Evolutionary conservation across 2,113 vertebrate species (phyloP), one percentile per base, ranked within the genome.

Genomic region (Falcunculus frontatus): DNA sequence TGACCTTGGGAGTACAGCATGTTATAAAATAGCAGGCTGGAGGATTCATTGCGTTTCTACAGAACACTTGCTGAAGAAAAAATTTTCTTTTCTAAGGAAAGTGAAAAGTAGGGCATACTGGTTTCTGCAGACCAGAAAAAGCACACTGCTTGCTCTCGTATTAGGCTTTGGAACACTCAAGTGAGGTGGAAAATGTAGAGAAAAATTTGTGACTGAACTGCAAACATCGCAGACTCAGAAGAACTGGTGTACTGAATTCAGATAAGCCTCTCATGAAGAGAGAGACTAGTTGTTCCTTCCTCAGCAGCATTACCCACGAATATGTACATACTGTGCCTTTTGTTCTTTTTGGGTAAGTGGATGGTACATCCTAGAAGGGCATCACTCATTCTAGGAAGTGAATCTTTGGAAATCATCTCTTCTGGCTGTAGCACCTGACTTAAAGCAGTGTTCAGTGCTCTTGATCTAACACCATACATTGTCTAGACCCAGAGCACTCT

Each of bases 281-380:
- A 93, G 65, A 96, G 67, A 94, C 90, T 96, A 95, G 95, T 91
- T 97, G 97, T 97, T 95, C 95, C 84, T 96, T 96, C 95, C 46
- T 94, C 90, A 94, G 93, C 84, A 90, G 95, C 80, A 87, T 95
- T 97, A 91, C 53, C 80, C 60, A 63, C 2, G 1, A 75, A n/a
- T 78, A 87, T 84, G 95, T 83, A 63, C 95, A 74, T 86, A 47
- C 67, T 92, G 95, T 95, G 94, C 97, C 47, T 94, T 83, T 93
- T 96, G 94, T 96, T 73, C 94, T 93, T 86, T 50, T 50, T 44
- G 72, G 33, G 20, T 85, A 86, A 92, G 82, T 78, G 84, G 35
- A 72, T 60, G 73, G 89, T 88, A 90, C 94, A 93, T 79, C 92
- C 82, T 94, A 25, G 50, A 93, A 84, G 81, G 78, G 74, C 93